These are phyloP conservation scores for Peribatodes rhomboidaria DNA, from an alignment of 2,888 invertebrate species.

Conservation along the genomic window DNA sequence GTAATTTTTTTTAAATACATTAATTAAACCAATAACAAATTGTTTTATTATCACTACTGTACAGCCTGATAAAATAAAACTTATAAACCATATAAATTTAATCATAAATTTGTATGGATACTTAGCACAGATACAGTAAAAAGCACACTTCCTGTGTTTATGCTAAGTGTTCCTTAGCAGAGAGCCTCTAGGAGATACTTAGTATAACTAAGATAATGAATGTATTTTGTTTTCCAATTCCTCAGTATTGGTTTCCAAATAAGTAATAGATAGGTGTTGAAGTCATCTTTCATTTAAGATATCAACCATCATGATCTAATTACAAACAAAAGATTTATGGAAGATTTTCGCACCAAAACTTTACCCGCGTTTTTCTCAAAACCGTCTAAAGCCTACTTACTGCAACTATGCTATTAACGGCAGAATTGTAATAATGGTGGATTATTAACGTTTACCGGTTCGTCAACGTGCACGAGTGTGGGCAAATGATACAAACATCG, in stretches of 20 bases:
- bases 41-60: background rate
- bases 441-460: too few species aligned
- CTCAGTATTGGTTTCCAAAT: background rate
- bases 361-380: slow-evolving; percentile 8
- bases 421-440: too few species aligned
- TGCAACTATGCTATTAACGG: background rate
- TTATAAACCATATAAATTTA: background rate
- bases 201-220: background rate
- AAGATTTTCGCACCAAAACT: slow-evolving; percentile 9
- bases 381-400: background rate
- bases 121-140: slow-evolving; percentile 3
- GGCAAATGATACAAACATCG: too few species aligned
- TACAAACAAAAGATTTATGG: slow-evolving; percentile 10
- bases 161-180: slow-evolving; percentile 1
- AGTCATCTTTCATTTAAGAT: slow-evolving; percentile 8
- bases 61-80: slow-evolving; percentile 1
- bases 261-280: slow-evolving; percentile 3
- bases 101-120: background rate
- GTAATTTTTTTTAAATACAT: background rate
- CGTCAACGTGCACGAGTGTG: too few species aligned
- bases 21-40: background rate
- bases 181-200: background rate
- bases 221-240: background rate
- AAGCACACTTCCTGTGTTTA: slow-evolving; percentile 1
- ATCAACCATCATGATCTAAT: slow-evolving; percentile 10